phyloP scores from a whole-genome alignment of 2,113 vertebrate species.

The Megaceryle maxima region DNA sequence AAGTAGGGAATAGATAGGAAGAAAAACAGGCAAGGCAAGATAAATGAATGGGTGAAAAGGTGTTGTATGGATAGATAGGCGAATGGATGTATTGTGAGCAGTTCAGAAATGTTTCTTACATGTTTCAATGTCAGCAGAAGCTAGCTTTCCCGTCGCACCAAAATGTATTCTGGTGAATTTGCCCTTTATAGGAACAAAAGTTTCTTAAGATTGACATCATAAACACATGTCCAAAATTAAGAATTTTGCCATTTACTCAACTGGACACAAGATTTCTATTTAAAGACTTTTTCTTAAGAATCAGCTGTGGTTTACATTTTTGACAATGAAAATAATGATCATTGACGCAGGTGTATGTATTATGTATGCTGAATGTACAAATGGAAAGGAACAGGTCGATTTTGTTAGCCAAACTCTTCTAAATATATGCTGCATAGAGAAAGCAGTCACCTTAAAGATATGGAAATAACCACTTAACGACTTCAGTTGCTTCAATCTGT shows the following conservation, averaged over 20 bases:
- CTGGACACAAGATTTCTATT: neutral
- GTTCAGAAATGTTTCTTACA: slow-evolving; percentile 61
- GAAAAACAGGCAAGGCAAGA: neutral
- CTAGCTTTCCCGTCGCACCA: slow-evolving; percentile 88
- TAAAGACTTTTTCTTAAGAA: neutral
- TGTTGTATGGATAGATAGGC: neutral
- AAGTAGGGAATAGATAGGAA: neutral
- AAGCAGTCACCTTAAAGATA: neutral
- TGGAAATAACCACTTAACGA: neutral
- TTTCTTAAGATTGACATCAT: neutral
- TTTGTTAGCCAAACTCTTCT: neutral
- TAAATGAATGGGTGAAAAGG: neutral
- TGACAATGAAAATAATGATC: neutral
- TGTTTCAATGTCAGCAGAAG: slow-evolving; percentile 82
- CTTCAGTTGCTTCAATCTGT: neutral
- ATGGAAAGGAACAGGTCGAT: neutral
- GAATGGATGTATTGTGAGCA: neutral
- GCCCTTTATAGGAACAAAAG: slow-evolving; percentile 73
- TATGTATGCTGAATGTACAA: neutral
- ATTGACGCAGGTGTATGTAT: neutral
- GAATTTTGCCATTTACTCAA: neutral
- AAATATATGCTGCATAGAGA: neutral
- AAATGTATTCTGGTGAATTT: slow-evolving; percentile 97
- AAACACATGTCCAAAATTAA: neutral
- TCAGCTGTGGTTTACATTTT: neutral